These are phyloP conservation scores for Sinotaia quadrata DNA, from an alignment of 2,888 invertebrate genomes.

Conservation along the genomic window DNA sequence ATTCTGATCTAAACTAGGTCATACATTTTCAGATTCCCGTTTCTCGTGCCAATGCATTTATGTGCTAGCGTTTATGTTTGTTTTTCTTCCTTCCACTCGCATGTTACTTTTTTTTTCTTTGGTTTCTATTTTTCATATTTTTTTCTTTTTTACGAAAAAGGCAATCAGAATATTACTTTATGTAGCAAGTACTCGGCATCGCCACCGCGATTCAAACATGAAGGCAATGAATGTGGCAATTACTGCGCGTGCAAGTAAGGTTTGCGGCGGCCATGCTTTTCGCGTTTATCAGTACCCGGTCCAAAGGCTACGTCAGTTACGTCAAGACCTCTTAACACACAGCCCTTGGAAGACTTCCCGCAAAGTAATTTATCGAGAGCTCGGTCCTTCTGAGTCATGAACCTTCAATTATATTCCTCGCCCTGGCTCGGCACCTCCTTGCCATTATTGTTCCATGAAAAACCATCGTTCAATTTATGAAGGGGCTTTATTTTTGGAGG, in stretches of 20 bases:
- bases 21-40: too few relatives aligned
- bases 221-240: not conserved
- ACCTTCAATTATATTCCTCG: slow-evolving; percentile 1
- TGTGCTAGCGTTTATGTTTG: too few relatives aligned
- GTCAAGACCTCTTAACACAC: slow-evolving; percentile 7
- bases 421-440: not conserved
- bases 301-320: slow-evolving; percentile 5
- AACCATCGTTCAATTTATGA: slow-evolving; percentile 24
- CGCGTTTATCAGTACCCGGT: not conserved
- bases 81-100: too few relatives aligned
- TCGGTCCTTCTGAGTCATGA: slow-evolving; percentile 22
- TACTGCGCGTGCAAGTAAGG: not conserved
- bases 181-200: too few relatives aligned
- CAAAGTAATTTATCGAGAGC: slow-evolving; percentile 20
- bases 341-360: slow-evolving; percentile 15
- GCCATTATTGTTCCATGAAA: slow-evolving; percentile 15
- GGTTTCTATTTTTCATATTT: too few relatives aligned
- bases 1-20: too few relatives aligned
- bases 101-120: too few relatives aligned
- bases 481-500: slow-evolving; percentile 16
- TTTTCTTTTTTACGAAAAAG: too few relatives aligned
- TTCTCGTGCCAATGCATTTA: too few relatives aligned
- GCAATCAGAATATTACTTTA: slow-evolving; percentile 1
- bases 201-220: too few relatives aligned
- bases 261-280: slow-evolving; percentile 10